Evolutionary conservation across 1,140 invertebrate species (phyloP).

Genomic region (Listronotus oregonensis): DNA sequence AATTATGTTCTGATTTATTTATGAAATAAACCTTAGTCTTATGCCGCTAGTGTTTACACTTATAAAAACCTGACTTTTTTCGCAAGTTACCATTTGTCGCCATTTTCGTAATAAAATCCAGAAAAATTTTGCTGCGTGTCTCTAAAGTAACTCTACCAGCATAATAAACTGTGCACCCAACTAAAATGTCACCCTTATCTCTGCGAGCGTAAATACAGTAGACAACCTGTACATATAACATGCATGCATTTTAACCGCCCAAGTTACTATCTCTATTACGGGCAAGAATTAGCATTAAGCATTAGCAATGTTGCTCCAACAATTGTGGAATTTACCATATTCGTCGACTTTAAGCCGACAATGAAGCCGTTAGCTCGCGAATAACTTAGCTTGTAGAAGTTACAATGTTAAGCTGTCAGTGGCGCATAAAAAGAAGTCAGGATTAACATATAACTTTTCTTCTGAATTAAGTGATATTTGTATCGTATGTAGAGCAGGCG

Average conservation of each 20-base stretch:
- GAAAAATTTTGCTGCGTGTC: too few species aligned
- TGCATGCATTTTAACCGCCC: constrained; percentile 29
- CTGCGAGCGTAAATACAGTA: constrained; percentile 11
- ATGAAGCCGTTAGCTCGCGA: constrained; percentile 23
- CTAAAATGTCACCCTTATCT: constrained; percentile 16
- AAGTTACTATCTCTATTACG: constrained; percentile 30
- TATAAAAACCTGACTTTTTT: too few species aligned
- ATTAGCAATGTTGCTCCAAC: constrained; percentile 25
- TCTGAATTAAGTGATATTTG: too few species aligned
- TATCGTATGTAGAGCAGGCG: too few species aligned
- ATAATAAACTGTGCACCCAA: not conserved
- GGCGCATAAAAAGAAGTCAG: not conserved
- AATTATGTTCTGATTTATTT: too few species aligned
- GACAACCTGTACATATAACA: constrained; percentile 28
- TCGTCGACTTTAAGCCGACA: constrained; percentile 19
- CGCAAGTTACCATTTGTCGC: too few species aligned
- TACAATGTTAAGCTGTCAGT: constrained; percentile 17
- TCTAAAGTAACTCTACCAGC: not conserved
- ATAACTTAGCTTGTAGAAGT: constrained; percentile 24
- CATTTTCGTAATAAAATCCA: too few species aligned
- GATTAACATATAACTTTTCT: too few species aligned
- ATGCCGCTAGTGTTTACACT: too few species aligned
- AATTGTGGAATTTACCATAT: constrained; percentile 34
- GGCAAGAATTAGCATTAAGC: constrained; percentile 28
- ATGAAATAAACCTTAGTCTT: too few species aligned